Evolutionary conservation across 2,888 invertebrate species (phyloP).

Genomic region (Drosophila mimica): DNA sequence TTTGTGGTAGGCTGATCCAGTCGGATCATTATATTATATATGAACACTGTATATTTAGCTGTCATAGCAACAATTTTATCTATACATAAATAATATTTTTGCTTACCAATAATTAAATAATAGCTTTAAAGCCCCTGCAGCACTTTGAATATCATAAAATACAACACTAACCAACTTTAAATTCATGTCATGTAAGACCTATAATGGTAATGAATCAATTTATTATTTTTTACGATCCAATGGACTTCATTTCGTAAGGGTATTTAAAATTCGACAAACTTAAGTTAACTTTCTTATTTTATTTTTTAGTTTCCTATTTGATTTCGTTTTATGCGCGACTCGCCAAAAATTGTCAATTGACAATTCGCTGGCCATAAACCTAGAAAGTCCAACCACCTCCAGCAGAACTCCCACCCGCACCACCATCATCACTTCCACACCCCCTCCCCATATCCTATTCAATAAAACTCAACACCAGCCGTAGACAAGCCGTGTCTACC

Average conservation of each 20-base stretch:
- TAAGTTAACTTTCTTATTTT: slow-evolving; percentile 18
- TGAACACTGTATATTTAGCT: neutral
- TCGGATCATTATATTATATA: no score
- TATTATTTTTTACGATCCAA: neutral
- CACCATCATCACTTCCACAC: neutral
- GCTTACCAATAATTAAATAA: neutral
- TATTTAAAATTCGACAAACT: neutral
- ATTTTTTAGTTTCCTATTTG: slow-evolving; percentile 76
- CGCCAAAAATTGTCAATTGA: slow-evolving; percentile 75
- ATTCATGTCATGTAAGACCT: neutral
- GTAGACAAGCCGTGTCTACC: slow-evolving; percentile 36
- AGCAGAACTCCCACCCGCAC: neutral
- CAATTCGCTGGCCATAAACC: slow-evolving; percentile 68
- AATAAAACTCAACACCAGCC: slow-evolving; percentile 74
- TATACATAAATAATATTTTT: neutral
- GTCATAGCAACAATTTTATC: no score
- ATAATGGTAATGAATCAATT: neutral
- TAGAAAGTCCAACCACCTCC: slow-evolving; percentile 21
- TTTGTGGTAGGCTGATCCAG: no score
- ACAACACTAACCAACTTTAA: no score
- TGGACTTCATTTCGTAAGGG: neutral
- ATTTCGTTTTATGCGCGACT: slow-evolving; percentile 74
- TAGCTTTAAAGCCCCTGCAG: no score
- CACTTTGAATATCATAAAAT: neutral
- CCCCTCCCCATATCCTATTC: slow-evolving; percentile 39